phyloP scores from a whole-genome alignment of 1,140 invertebrate species.

The Eumeta japonica region DNA sequence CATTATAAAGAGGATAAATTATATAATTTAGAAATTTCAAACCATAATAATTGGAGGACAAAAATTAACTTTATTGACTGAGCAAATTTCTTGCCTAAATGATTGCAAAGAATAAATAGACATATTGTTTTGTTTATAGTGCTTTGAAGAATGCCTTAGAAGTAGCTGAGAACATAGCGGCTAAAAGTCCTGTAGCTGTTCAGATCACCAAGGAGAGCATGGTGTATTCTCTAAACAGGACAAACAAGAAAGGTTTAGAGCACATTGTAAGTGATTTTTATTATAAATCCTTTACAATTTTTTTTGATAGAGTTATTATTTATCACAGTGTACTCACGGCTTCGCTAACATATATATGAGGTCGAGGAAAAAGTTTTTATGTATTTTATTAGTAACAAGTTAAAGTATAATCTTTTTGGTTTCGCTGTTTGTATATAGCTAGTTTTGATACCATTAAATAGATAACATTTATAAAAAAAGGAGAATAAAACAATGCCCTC shows the following conservation, averaged over 20 bases:
- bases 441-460: too few relatives aligned
- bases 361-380: too few relatives aligned
- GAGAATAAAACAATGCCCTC: too few relatives aligned
- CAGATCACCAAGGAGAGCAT: constrained; percentile 84
- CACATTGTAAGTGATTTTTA: constrained; percentile 75
- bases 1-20: neutral
- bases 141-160: constrained; percentile 67
- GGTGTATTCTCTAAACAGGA: constrained; percentile 85
- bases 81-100: neutral
- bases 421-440: too few relatives aligned
- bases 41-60: neutral
- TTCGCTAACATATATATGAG: too few relatives aligned
- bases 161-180: constrained; percentile 77
- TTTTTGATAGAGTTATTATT: too few relatives aligned
- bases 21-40: neutral
- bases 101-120: neutral
- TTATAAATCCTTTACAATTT: too few relatives aligned
- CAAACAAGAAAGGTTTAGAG: constrained; percentile 80
- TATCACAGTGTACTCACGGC: too few relatives aligned
- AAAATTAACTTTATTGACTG: neutral
- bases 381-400: too few relatives aligned
- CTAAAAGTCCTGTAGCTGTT: constrained; percentile 92
- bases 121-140: constrained; percentile 41
- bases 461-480: too few relatives aligned
- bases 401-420: too few relatives aligned